Percentiles rank a stretch among this genome's conserved stretches.
phyloP scores from a whole-genome alignment of 2,113 vertebrate genomes.

The Cynocephalus volans region DNA sequence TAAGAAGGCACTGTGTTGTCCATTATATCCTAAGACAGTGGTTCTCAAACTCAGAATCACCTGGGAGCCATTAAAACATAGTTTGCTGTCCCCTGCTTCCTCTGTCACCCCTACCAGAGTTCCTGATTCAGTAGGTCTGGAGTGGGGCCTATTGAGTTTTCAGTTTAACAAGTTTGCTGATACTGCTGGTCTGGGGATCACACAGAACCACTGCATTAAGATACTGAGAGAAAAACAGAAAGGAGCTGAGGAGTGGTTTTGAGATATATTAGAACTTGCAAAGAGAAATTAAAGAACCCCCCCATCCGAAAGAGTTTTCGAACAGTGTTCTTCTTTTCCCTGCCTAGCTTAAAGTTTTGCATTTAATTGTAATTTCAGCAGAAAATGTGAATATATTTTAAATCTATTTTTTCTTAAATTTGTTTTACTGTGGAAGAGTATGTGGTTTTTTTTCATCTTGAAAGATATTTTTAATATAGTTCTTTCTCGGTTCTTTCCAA shows the following conservation, averaged over 20 bases:
- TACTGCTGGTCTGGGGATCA: neutral
- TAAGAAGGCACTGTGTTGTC: neutral
- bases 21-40: neutral
- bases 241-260: neutral
- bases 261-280: neutral
- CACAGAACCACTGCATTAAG: neutral
- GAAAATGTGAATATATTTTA: constrained; percentile 25
- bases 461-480: constrained; percentile 21
- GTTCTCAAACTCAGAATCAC: neutral
- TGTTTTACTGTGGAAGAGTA: neutral
- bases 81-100: neutral
- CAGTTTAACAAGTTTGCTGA: neutral
- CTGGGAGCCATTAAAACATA: neutral
- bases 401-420: neutral
- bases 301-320: neutral
- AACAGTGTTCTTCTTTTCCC: neutral
- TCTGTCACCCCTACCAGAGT: neutral
- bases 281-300: neutral
- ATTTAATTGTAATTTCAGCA: neutral
- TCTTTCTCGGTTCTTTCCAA: neutral
- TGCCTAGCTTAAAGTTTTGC: neutral
- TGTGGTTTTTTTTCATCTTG: neutral
- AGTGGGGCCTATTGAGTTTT: neutral
- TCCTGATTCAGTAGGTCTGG: neutral
- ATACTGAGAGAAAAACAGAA: neutral